Percentiles rank a stretch among this genome's conserved stretches.
Evolutionary conservation across 2,888 invertebrate species (phyloP).

Genomic region (Nemotelus pantherinus): DNA sequence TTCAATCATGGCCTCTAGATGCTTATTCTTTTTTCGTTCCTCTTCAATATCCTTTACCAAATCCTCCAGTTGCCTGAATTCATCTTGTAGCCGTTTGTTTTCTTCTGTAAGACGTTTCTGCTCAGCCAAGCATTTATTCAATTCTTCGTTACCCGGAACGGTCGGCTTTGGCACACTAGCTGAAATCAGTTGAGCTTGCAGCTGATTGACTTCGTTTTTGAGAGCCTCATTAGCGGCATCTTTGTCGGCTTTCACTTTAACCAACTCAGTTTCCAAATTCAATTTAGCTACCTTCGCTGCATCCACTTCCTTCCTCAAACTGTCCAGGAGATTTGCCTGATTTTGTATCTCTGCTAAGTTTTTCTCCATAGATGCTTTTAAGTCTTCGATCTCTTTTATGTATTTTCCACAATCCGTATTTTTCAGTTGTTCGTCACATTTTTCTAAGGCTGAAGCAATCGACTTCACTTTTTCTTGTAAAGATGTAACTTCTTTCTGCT

Average conservation of each 20-base stretch:
- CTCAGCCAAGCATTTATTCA: constrained; percentile 5
- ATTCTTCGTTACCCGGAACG: background rate
- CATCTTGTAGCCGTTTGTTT: constrained; percentile 27
- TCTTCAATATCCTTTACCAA: constrained; percentile 55
- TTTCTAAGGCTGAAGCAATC: background rate
- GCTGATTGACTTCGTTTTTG: background rate
- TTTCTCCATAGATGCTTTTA: background rate
- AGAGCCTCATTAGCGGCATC: constrained; percentile 9
- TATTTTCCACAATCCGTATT: constrained; percentile 5
- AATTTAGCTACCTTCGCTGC: constrained; percentile 2
- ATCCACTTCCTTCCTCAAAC: constrained; percentile 11
- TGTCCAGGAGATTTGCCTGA: background rate
- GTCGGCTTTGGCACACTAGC: background rate
- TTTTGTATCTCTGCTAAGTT: constrained; percentile 7
- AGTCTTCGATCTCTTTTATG: constrained; percentile 13
- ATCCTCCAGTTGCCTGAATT: constrained; percentile 34
- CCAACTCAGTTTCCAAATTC: background rate
- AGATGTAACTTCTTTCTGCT: constrained; percentile 7
- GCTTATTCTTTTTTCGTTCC: constrained; percentile 53
- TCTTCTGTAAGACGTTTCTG: constrained; percentile 2
- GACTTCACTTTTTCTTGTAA: constrained; percentile 2
- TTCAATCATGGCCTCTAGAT: constrained; percentile 46
- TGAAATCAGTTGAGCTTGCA: background rate
- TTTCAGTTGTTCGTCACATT: constrained; percentile 3
- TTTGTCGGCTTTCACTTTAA: constrained; percentile 23